Evolutionary conservation across 30 jellyfish, hydroid and myxozoan genomes (phyloP).

Genomic region (Aurelia sp.): DNA sequence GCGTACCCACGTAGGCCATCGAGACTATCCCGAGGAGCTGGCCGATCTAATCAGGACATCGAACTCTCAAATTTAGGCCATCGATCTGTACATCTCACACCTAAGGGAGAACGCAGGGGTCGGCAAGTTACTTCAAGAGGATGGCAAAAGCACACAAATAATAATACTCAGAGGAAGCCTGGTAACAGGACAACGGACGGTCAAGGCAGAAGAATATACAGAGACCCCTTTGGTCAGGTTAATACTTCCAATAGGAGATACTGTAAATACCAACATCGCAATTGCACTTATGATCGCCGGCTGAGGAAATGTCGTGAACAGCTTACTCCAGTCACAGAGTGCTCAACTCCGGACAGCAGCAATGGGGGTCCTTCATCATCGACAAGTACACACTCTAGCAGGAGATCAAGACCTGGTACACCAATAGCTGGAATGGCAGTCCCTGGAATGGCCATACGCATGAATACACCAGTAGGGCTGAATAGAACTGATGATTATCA

Average conservation of each 20-base stretch:
- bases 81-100: constrained; percentile 28
- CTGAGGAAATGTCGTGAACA: constrained; percentile 61
- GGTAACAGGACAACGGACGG: not conserved
- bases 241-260: constrained; percentile 15
- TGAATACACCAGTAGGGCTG: constrained; percentile 32
- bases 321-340: constrained; percentile 83
- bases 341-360: constrained; percentile 75
- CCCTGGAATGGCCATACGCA: constrained; percentile 44
- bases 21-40: not conserved
- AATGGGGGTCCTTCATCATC: constrained; percentile 46
- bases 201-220: constrained; percentile 1
- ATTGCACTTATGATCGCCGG: constrained; percentile 59
- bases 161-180: not conserved
- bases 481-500: not conserved
- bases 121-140: constrained; percentile 27
- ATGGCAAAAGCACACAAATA: constrained; percentile 16
- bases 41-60: constrained; percentile 31
- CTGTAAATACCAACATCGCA: constrained; percentile 54
- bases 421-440: constrained; percentile 64
- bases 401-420: constrained; percentile 78
- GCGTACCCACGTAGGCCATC: not conserved
- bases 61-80: constrained; percentile 37
- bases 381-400: constrained; percentile 24
- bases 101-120: constrained; percentile 25
- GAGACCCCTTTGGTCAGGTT: constrained; percentile 62